Evolutionary conservation across 2,888 invertebrate species (phyloP).

Genomic region (Clusia tigrina): DNA sequence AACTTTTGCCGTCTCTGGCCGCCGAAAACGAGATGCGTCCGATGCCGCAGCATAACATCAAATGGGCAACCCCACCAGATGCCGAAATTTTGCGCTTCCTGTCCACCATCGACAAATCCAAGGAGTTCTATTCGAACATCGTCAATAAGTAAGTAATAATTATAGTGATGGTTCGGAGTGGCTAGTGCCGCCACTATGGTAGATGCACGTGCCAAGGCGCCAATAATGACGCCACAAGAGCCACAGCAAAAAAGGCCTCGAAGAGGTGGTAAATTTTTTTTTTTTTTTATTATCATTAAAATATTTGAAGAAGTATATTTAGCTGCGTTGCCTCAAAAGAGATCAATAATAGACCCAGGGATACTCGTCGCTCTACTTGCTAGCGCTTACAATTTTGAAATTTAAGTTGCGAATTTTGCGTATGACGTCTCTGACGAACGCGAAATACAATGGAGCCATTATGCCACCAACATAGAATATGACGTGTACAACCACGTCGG

Average conservation of each 20-base stretch:
- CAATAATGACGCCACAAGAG: too few relatives aligned
- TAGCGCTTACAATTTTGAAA: conserved; percentile 32
- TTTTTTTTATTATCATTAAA: too few relatives aligned
- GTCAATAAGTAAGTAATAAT: conserved; percentile 72
- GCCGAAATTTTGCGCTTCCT: conserved; percentile 72
- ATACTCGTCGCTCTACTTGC: too few relatives aligned
- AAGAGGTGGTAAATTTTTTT: neutral
- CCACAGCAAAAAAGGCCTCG: too few relatives aligned
- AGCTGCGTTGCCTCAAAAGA: too few relatives aligned
- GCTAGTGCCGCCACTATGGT: too few relatives aligned
- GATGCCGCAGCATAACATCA: conserved; percentile 66
- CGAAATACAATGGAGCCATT: conserved; percentile 49
- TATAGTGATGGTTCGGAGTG: too few relatives aligned
- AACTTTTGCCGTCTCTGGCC: conserved; percentile 56
- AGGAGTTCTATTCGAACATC: conserved; percentile 83
- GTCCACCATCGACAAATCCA: conserved; percentile 73
- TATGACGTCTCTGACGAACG: conserved; percentile 44
- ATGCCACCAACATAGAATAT: conserved; percentile 49
- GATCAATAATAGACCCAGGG: too few relatives aligned
- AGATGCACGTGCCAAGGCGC: too few relatives aligned
- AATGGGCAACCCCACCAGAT: conserved; percentile 72
- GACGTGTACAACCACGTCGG: too few relatives aligned
- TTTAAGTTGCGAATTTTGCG: conserved; percentile 37
- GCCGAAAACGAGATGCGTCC: conserved; percentile 53
- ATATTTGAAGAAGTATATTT: too few relatives aligned